These are phyloP conservation scores for Planococcus citri DNA, from an alignment of 1,140 invertebrate species.

Conservation along the genomic window DNA sequence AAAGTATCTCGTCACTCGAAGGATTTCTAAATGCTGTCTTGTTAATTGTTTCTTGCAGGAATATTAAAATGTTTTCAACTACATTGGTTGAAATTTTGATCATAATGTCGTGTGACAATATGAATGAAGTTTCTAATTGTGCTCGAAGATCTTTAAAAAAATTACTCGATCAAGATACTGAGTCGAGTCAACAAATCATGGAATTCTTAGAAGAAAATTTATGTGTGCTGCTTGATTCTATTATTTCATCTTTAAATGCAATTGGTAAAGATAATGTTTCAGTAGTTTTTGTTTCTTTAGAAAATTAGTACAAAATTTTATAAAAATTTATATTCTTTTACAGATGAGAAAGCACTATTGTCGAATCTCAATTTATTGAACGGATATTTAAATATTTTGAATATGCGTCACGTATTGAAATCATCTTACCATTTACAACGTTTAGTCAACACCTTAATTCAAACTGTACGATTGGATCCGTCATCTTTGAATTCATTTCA, in stretches of 20 bases:
- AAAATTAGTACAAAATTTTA: neutral
- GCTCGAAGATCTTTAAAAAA: neutral
- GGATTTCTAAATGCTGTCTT: neutral
- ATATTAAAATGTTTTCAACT: neutral
- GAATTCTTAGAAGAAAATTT: neutral
- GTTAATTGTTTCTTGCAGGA: neutral
- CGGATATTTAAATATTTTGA: neutral
- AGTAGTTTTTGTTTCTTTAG: neutral
- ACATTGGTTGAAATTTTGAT: slow-evolving; percentile 3
- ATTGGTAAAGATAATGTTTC: neutral
- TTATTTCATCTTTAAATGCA: neutral
- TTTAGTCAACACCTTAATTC: neutral
- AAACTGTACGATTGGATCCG: slow-evolving; percentile 1
- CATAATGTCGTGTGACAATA: neutral
- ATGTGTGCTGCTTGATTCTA: neutral
- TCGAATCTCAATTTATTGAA: neutral
- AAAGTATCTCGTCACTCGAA: neutral
- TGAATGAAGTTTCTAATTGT: neutral
- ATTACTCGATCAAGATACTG: neutral
- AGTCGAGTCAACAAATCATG: neutral
- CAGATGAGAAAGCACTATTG: neutral
- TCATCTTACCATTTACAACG: neutral
- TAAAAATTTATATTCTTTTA: neutral
- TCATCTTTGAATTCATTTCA: neutral
- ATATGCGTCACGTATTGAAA: neutral